These are phyloP conservation scores for Lepetodrilus schrolli DNA, from an alignment of 2,888 invertebrate genomes.

Conservation along the genomic window DNA sequence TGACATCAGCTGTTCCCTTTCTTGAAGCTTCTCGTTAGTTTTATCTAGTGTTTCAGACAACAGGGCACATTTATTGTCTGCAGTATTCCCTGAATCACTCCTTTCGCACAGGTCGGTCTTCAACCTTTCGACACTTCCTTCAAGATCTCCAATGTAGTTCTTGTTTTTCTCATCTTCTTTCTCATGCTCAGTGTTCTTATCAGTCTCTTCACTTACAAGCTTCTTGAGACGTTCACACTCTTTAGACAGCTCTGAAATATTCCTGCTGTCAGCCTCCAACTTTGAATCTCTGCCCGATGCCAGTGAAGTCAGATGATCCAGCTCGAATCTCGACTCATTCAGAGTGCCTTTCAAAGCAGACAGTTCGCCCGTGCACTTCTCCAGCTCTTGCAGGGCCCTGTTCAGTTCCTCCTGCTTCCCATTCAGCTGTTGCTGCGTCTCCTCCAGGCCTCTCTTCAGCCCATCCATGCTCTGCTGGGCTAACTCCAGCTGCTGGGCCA, in stretches of 20 bases:
- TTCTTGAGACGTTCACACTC: constrained; percentile 37
- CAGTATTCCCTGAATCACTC: background rate
- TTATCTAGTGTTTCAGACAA: constrained; percentile 28
- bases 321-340: constrained; percentile 28
- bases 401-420: constrained; percentile 32
- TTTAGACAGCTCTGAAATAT: constrained; percentile 12
- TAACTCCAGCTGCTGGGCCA: constrained; percentile 29
- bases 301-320: constrained; percentile 35
- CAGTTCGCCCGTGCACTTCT: constrained; percentile 28
- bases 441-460: constrained; percentile 35
- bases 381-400: constrained; percentile 28
- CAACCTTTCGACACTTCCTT: constrained; percentile 31
- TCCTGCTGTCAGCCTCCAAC: constrained; percentile 31
- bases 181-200: background rate
- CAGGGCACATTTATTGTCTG: constrained; percentile 6
- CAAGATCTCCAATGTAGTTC: constrained; percentile 34
- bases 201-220: constrained; percentile 23
- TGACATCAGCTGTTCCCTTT: constrained; percentile 10
- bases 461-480: constrained; percentile 37
- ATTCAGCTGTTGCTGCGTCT: constrained; percentile 34
- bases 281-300: background rate
- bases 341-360: constrained; percentile 19
- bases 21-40: constrained; percentile 27
- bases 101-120: constrained; percentile 38
- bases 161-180: constrained; percentile 6